These are phyloP conservation scores for Dipodomys stephensi DNA, from an alignment of 2,113 vertebrate species.

Conservation along the genomic window DNA sequence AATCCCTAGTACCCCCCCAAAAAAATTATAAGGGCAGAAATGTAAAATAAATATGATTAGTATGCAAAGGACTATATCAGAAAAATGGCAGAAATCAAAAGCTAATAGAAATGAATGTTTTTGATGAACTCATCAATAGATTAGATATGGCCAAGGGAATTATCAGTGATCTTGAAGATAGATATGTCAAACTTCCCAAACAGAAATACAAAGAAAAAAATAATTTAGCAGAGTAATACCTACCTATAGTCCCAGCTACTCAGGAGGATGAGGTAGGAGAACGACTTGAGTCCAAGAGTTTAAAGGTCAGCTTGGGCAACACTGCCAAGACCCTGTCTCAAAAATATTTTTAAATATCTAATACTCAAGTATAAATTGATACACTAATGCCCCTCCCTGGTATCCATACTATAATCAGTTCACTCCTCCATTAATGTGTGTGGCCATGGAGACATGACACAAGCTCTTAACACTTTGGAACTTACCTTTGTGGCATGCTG, in stretches of 20 bases:
- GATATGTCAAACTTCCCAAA: too few relatives aligned
- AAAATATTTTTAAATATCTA: background rate
- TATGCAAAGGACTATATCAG: background rate
- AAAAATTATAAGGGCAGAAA: background rate
- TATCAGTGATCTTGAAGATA: background rate
- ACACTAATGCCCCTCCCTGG: background rate
- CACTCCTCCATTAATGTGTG: background rate
- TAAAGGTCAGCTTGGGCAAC: background rate
- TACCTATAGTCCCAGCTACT: too few relatives aligned
- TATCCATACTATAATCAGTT: background rate
- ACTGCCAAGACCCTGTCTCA: background rate
- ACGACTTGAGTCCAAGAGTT: background rate
- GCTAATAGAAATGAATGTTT: background rate
- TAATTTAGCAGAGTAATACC: background rate
- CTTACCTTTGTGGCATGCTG: too few relatives aligned
- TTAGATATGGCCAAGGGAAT: background rate
- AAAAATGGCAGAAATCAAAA: slow-evolving; percentile 22
- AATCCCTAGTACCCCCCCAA: too few relatives aligned
- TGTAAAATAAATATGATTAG: background rate
- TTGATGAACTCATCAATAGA: background rate
- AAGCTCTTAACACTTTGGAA: background rate
- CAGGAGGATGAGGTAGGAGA: background rate
- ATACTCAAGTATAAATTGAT: background rate
- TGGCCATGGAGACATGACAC: background rate
- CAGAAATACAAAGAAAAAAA: too few relatives aligned